Percentiles rank a stretch among this genome's conserved stretches.
phyloP scores from a whole-genome alignment of 2,113 vertebrate species.

The Puntigrus tetrazona region DNA sequence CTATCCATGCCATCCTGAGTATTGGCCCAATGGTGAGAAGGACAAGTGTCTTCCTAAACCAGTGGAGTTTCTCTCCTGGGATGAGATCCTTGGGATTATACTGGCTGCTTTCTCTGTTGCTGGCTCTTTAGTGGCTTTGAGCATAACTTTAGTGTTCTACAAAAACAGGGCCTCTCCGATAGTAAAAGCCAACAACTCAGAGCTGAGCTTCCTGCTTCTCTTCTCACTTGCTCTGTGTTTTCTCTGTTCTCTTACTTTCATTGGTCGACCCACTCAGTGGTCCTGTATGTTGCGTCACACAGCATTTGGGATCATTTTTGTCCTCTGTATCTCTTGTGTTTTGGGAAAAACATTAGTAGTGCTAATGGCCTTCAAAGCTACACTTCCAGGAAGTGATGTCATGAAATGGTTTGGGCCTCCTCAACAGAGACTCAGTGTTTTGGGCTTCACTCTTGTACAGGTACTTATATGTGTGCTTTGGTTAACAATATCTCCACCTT shows the following conservation, averaged over 20 bases:
- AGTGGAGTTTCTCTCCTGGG: constrained; percentile 69
- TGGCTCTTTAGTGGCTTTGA: constrained; percentile 60
- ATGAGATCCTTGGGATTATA: constrained; percentile 63
- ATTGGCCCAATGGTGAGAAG: constrained; percentile 62
- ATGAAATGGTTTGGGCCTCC: constrained; percentile 73
- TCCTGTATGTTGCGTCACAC: constrained; percentile 74
- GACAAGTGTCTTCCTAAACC: constrained; percentile 63
- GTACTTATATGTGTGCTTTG: constrained; percentile 67
- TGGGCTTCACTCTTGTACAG: constrained; percentile 64
- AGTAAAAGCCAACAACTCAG: constrained; percentile 72
- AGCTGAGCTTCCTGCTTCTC: constrained; percentile 70
- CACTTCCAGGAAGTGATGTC: constrained; percentile 67
- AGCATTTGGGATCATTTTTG: constrained; percentile 70
- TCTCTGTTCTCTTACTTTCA: constrained; percentile 71
- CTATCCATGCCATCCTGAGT: constrained; percentile 62
- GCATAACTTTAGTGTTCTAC: constrained; percentile 62
- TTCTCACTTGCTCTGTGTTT: constrained; percentile 71
- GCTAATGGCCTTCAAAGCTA: constrained; percentile 68
- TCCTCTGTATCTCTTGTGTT: constrained; percentile 73
- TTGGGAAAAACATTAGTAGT: constrained; percentile 74
- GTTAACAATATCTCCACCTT: constrained; percentile 66
- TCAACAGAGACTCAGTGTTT: constrained; percentile 69
- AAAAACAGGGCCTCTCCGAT: constrained; percentile 65
- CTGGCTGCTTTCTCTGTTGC: constrained; percentile 60
- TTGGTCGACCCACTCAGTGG: constrained; percentile 70